Evolutionary conservation across 2,113 vertebrate genomes (phyloP), one percentile per base, ranked within the genome.

Genomic region (Callithrix jacchus): DNA sequence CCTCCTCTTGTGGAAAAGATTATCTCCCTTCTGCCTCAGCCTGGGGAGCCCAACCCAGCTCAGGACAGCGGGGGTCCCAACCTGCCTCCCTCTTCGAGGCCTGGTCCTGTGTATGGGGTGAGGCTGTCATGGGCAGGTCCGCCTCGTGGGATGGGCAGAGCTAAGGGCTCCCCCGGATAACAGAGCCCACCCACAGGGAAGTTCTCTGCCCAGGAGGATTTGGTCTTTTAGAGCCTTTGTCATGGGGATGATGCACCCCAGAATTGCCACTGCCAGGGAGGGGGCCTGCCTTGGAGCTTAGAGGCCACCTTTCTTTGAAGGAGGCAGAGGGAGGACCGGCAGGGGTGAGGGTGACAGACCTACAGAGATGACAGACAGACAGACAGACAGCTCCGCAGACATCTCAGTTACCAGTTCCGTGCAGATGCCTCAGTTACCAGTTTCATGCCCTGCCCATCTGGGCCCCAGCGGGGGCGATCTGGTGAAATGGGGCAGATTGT

Each of bases 201-300:
- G 17, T 21, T 45, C 25, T n/a, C 91, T 20, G 37, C 61, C 40
- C 3, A 0, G 2, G 47, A 54, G 49, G 30, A 7, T 17, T 45
- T 37, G 37, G 66, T 27, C 32, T 56, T 77, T n/a, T 18, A 37
- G 35, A 70, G 32, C 23, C 49, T 27, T 73, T 1, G 5, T 42
- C 37, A 9, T 12, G 3, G 21, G 16, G 11, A 8, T 5, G 17
- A 9, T 25, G 4, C 17, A 56, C 32, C 79, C 73, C 5, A 4
- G 58, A 52, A 30, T 66, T 0, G 0, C 30, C 56, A 30, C 8
- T 25, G 49, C 1, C 1, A 10, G 35, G 0, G 25, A 47, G 27
- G 2, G 0, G 13, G 56, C 8, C 16, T 13, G 64, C 82, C 49
- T 35, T 17, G 20, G 40, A 16, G 56, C 49, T 27, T 58, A 47